Base-by-base conservation (phyloP, 2,797 vertebrate species). In the Helostoma temminkii region DNA sequence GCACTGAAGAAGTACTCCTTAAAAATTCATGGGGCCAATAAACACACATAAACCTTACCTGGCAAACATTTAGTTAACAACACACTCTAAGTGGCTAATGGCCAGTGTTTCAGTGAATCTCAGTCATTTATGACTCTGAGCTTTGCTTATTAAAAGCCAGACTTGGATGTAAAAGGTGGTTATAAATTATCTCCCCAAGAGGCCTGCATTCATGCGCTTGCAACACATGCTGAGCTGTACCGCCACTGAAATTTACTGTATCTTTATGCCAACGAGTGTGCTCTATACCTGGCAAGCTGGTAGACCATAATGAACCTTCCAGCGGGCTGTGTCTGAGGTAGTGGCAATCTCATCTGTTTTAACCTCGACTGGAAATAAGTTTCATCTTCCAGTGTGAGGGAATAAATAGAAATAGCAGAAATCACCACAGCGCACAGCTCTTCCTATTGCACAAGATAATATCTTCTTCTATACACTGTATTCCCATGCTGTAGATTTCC, bases 341-440 rank as follows among this genome's bases (percentile, higher is more conserved):
- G 65, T 63, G 62, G 60, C 69, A 74, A 71, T 85, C 70, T 80
- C 76, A 58, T 82, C 71, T 79, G 71, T 65, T 67, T 74, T 78
- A 70, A 76, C 78, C 62, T 74, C 56, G 36, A 74, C 77, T 84
- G 77, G 54, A 83, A 85, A 81, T 79, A 87, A 57, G 70, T 88
- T 82, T 82, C 42, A 45, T 84, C 72, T 78, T 78, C 50, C 63
- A 69, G 74, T 65, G 39, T 61, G 68, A 66, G 66, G 55, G 63
- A 84, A 81, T 82, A 82, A 82, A 84, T 82, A 79, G 82, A 88
- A 81, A 87, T 85, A 86, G 87, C 77, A 81, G 71, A 75, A 86
- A 80, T 82, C 66, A 71, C 63, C 19, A 24, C 59, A 70, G 77
- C 15, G 36, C 57, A 42, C 22, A n/a, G 61, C 28, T 83, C 74